Evolutionary conservation across 2,113 vertebrate genomes (phyloP).

Genomic region (Numenius arquata): DNA sequence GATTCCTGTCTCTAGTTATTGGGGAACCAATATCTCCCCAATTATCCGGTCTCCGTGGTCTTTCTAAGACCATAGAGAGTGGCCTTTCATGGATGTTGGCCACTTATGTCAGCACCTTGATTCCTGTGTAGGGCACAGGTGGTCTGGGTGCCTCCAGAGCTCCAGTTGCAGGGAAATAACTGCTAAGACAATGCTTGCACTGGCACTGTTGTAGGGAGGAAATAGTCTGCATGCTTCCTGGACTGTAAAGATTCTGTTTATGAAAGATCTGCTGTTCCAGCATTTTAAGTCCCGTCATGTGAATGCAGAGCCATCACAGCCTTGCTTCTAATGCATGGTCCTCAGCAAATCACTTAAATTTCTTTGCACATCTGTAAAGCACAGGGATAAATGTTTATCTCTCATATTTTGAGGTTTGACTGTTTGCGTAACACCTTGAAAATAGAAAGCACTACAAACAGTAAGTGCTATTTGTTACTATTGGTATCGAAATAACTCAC

Average conservation of each 20-base stretch:
- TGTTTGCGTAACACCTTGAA: neutral
- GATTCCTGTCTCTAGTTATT: neutral
- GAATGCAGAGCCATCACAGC: neutral
- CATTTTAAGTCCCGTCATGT: neutral
- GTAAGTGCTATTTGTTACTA: slow-evolving; percentile 16
- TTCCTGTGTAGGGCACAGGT: neutral
- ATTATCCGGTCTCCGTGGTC: neutral
- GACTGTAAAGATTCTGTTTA: neutral
- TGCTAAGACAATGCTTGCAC: neutral
- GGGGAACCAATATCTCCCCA: neutral
- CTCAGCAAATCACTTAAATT: neutral
- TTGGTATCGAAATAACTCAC: neutral
- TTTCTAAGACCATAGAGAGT: neutral
- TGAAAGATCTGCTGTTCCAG: neutral
- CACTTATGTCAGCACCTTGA: neutral
- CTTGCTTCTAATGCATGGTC: neutral
- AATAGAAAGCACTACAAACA: neutral
- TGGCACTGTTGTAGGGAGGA: neutral
- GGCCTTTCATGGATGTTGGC: neutral
- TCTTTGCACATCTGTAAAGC: neutral
- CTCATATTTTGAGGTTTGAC: neutral
- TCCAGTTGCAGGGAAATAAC: neutral
- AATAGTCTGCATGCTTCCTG: neutral
- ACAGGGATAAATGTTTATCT: neutral
- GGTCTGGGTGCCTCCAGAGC: neutral